Evolutionary conservation across 2,797 vertebrate species (phyloP).

Genomic region (Orientallactaga sibirica): DNA sequence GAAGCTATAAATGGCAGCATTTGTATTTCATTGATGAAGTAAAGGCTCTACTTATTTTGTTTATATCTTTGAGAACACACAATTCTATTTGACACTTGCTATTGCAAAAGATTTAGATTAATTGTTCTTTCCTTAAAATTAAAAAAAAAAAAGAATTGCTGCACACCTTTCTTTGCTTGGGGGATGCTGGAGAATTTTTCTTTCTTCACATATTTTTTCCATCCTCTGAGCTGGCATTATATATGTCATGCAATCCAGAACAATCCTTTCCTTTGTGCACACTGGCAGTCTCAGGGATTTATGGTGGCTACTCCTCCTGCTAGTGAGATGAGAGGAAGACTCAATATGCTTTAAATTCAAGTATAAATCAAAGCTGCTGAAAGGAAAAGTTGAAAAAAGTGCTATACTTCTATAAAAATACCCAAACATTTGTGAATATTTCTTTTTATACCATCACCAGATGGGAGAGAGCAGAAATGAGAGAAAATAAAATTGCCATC

Average conservation of each 20-base stretch:
- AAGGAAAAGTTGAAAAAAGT: constrained; percentile 49
- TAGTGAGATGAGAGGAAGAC: constrained; percentile 44
- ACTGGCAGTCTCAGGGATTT: constrained; percentile 59
- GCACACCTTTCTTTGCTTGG: not conserved
- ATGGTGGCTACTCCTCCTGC: constrained; percentile 1
- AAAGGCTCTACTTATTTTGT: not conserved
- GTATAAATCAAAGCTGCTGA: constrained; percentile 73
- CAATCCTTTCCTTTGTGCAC: constrained; percentile 56
- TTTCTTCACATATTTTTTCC: not conserved
- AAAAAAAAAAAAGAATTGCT: not conserved
- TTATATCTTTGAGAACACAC: not conserved
- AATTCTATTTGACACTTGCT: not conserved
- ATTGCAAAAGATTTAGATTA: constrained; percentile 13
- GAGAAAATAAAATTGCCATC: constrained; percentile 59
- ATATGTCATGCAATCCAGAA: constrained; percentile 10
- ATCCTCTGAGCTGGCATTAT: not conserved
- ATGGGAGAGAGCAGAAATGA: constrained; percentile 53
- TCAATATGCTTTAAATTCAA: constrained; percentile 57
- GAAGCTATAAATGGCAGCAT: not conserved
- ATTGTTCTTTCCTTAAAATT: not conserved
- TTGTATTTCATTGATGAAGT: not conserved
- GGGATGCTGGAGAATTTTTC: not conserved
- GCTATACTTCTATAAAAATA: constrained; percentile 50
- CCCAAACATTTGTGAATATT: constrained; percentile 70
- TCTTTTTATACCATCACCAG: constrained; percentile 48